A percentile compares a stretch with the other conserved stretches of the same genome.
phyloP scores from a whole-genome alignment of 2,797 vertebrate genomes.

The Vireo griseus region DNA sequence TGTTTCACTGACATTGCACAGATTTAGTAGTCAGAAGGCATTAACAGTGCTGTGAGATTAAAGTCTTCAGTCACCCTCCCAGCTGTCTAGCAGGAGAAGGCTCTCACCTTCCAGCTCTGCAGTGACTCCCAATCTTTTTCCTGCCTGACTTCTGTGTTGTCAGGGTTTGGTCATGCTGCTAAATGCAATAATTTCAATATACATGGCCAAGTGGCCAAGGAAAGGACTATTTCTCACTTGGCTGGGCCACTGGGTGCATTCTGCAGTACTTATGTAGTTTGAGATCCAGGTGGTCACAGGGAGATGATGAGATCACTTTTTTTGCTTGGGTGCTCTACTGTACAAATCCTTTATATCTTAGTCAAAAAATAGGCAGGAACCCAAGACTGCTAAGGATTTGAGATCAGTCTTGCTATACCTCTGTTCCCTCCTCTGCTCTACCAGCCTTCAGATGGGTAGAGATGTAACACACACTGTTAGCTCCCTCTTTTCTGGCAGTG shows the following conservation, averaged over 20 bases:
- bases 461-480: neutral
- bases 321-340: neutral
- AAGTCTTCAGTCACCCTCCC: neutral
- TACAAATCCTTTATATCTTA: neutral
- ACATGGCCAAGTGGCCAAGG: neutral
- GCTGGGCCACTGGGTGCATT: neutral
- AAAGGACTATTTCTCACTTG: neutral
- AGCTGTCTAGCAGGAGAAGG: neutral
- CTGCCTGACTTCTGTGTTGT: neutral
- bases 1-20: neutral
- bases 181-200: neutral
- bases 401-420: neutral
- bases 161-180: neutral
- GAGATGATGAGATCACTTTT: neutral
- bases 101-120: neutral
- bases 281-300: neutral
- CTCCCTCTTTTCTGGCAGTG: neutral
- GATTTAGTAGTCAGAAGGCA: neutral
- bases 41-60: neutral
- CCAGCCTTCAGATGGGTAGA: neutral
- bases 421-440: neutral
- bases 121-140: neutral
- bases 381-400: neutral
- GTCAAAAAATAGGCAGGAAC: neutral
- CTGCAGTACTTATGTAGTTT: neutral